phyloP scores from a whole-genome alignment of 1,140 invertebrate species.

The Aphidius ervi region DNA sequence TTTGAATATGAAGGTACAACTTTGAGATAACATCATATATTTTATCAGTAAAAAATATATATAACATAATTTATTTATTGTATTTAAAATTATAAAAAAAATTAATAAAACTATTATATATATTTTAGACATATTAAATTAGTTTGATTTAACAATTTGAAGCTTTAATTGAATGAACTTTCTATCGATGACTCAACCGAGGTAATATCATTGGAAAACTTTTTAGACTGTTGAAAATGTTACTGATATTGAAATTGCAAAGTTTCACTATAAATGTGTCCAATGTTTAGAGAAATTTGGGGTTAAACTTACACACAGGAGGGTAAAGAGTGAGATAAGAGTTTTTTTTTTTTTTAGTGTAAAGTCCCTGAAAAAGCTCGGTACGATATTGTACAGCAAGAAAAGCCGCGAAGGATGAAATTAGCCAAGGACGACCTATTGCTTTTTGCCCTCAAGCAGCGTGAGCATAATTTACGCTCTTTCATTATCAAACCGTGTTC shows the following conservation, averaged over 20 bases:
- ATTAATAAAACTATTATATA: too few relatives aligned
- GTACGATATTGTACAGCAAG: too few relatives aligned
- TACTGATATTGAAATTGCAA: constrained; percentile 20
- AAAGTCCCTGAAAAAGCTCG: too few relatives aligned
- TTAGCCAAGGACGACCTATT: constrained; percentile 15
- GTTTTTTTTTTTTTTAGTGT: background rate
- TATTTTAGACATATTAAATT: background rate
- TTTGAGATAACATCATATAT: too few relatives aligned
- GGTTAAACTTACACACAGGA: too few relatives aligned
- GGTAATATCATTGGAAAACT: constrained; percentile 8
- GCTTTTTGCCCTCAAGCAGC: background rate
- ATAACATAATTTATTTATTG: too few relatives aligned
- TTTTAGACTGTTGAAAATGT: constrained; percentile 5
- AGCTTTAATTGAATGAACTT: constrained; percentile 15
- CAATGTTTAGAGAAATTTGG: too few relatives aligned
- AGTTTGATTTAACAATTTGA: background rate
- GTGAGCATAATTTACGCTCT: constrained; percentile 21
- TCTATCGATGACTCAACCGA: background rate
- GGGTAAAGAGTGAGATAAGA: background rate
- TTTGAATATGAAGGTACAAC: too few relatives aligned
- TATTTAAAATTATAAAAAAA: too few relatives aligned
- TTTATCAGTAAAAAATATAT: too few relatives aligned
- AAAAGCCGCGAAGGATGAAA: constrained; percentile 17
- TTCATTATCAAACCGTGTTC: constrained; percentile 14
- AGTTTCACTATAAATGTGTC: background rate